Base-by-base conservation (phyloP, 2,797 vertebrate species). In the Microtus obscurus region DNA sequence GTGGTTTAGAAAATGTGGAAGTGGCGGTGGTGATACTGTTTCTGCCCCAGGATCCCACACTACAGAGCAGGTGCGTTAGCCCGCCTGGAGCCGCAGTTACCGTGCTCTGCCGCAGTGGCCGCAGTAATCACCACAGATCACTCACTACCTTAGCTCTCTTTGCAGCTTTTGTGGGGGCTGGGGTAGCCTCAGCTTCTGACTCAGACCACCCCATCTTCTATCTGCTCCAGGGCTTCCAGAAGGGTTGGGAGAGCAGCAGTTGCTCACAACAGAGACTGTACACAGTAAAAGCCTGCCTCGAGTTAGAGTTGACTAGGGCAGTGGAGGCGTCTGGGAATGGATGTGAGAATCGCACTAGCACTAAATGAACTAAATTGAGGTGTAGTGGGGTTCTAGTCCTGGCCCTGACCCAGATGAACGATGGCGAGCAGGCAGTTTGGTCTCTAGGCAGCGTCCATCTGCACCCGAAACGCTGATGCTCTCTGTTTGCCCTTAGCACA, bases 361-460 rank as follows among this genome's bases (percentile, higher is more conserved):
- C 6, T 13, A 76, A 73, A 59, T 45, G 11, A 80, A 27, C n/a
- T 1, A 6, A 7, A 40, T 12, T 13, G 51, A 31, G 45, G 7
- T 19, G 48, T 63, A 3, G 53, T 48, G 34, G 17, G 45, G 27
- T 23, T 87, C 73, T 40, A 71, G 9, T 7, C 5, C 34, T 3
- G 0, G 51, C n/a, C 29, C 40, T 2, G 63, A 56, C 31, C 34
- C 53, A 17, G 71, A 67, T 31, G 9, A 51, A 19, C 81, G 51
- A 29, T 5, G 16, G 48, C 37, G 2, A 61, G 73, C 67, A 27
- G 80, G 89, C 7, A 6, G 48, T 59, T 69, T 13, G 86, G 37
- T 74, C 87, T 95, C 95, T 82, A 90, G 90, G 97, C 87, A 94
- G 95, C 77, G 23, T 59, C 79, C 92, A 90, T 78, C 86, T 8